phyloP scores from a whole-genome alignment of 2,113 vertebrate species.

The Oryctolagus cuniculus region mOryCun1.1 NC_091445.1:63232001-63232500 shows the following conservation, averaged over 20 bases:
- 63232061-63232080: slow-evolving; percentile 77
- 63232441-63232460: background rate
- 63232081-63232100: slow-evolving; percentile 79
- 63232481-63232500: background rate
- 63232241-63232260: background rate
- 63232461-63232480: background rate
- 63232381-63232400: background rate
- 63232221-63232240: background rate
- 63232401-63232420: background rate
- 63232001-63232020: slow-evolving; percentile 84
- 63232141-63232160: slow-evolving; percentile 52
- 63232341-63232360: background rate
- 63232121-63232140: slow-evolving; percentile 62
- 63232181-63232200: slow-evolving; percentile 33
- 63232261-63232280: background rate
- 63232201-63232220: slow-evolving; percentile 41
- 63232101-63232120: slow-evolving; percentile 79
- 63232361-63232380: background rate
- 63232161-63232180: slow-evolving; percentile 42
- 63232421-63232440: background rate
- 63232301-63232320: background rate
- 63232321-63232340: background rate
- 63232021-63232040: slow-evolving; percentile 73
- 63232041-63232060: slow-evolving; percentile 73
- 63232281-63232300: background rate